Percentiles rank a stretch among this genome's conserved stretches.
Evolutionary conservation across 2,888 invertebrate genomes (phyloP).

Genomic region (Trissolcus japonicus): DNA sequence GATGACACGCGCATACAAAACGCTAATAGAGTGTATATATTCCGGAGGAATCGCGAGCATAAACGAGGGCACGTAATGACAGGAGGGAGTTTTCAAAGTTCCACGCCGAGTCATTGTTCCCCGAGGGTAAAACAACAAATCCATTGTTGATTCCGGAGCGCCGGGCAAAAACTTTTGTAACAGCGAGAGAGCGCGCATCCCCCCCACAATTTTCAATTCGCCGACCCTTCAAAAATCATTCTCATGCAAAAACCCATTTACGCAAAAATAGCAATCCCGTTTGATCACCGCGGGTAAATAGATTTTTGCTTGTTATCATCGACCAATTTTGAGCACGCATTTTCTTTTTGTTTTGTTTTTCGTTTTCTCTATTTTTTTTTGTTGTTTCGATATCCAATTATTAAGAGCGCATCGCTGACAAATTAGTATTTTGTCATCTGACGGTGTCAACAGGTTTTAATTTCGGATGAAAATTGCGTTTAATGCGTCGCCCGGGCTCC

Average conservation of each 20-base stretch:
- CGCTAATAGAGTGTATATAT: constrained; percentile 42
- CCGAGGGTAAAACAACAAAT: constrained; percentile 37
- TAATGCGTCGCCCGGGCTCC: constrained; percentile 27
- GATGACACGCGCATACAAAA: constrained; percentile 51
- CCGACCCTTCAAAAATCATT: background rate
- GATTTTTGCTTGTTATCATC: no score
- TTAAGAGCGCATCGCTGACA: background rate
- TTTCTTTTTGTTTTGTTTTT: no score
- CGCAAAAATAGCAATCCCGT: no score
- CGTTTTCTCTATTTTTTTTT: no score
- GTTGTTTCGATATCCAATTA: background rate
- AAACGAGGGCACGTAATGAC: constrained; percentile 51
- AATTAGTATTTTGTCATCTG: constrained; percentile 22
- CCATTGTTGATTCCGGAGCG: constrained; percentile 39
- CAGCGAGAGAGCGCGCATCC: constrained; percentile 1
- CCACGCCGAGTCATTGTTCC: constrained; percentile 52
- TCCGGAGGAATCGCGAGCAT: constrained; percentile 32
- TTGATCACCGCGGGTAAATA: no score
- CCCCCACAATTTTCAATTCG: constrained; percentile 1
- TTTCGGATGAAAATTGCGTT: constrained; percentile 12
- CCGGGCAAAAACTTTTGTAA: constrained; percentile 22
- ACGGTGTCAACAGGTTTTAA: constrained; percentile 11
- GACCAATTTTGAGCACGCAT: no score
- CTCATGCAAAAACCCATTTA: no score
- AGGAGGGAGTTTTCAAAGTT: constrained; percentile 26